Conservation (phyloP, 2,113 vertebrate species). For the Phainopepla nitens region DNA sequence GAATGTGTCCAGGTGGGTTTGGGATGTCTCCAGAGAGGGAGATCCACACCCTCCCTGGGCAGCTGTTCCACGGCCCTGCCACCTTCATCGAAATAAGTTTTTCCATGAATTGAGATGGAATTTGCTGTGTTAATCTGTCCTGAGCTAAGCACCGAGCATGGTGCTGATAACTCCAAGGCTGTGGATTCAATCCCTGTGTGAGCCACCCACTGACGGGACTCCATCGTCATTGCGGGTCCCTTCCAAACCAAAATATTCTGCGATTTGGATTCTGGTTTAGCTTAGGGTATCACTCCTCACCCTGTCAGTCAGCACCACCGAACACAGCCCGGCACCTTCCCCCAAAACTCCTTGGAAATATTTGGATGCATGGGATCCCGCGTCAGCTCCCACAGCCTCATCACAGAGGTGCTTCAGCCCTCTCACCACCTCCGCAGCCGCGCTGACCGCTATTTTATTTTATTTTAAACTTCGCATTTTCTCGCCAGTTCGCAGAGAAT, state of each 20-base stretch:
- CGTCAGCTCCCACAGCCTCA: background rate
- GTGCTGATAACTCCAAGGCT: accelerated
- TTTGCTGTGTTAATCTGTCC: background rate
- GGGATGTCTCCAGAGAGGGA: background rate
- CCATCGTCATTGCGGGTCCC: accelerated
- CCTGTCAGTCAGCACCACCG: background rate
- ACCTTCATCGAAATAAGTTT: accelerated
- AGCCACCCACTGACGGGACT: background rate
- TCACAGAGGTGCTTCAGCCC: background rate
- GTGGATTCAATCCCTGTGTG: background rate
- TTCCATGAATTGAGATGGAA: background rate
- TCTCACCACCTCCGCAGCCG: background rate
- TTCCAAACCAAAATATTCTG: background rate
- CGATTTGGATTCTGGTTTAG: background rate
- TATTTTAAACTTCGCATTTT: background rate
- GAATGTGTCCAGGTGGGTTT: background rate
- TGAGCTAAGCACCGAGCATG: background rate
- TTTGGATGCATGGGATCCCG: accelerated
- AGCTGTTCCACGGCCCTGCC: background rate
- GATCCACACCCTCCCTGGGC: background rate
- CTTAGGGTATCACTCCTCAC: background rate
- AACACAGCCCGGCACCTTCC: background rate
- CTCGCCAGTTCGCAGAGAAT: background rate
- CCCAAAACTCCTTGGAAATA: background rate
- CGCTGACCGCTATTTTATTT: background rate